Conservation (phyloP, 2,888 invertebrate genomes). For the Ochlodes sylvanus region DNA sequence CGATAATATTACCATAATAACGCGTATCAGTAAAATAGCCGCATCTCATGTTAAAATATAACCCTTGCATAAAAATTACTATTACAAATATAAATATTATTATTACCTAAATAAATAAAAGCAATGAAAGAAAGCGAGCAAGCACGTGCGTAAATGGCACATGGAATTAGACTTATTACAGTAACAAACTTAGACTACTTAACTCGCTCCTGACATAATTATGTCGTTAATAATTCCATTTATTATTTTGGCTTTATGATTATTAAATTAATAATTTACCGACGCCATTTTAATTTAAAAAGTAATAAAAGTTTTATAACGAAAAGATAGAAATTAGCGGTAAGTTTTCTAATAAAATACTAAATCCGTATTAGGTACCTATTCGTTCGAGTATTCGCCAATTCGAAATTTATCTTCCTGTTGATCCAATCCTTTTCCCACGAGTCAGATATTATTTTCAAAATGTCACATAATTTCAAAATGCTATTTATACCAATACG, state of each 20-base stretch:
- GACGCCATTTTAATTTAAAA: constrained; percentile 9
- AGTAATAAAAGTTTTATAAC: background rate
- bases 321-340: no score
- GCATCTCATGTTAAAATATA: constrained; percentile 35
- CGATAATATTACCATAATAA: no score
- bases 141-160: constrained; percentile 82
- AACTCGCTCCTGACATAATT: constrained; percentile 29
- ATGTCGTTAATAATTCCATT: constrained; percentile 28
- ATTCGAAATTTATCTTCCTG: background rate
- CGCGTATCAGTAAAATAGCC: constrained; percentile 6
- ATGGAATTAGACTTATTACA: constrained; percentile 69
- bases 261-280: constrained; percentile 17
- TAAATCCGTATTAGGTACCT: no score
- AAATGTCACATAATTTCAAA: background rate
- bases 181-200: constrained; percentile 44
- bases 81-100: constrained; percentile 39
- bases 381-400: constrained; percentile 10
- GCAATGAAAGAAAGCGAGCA: constrained; percentile 59
- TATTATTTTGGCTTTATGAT: constrained; percentile 8
- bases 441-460: background rate
- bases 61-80: constrained; percentile 20
- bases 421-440: background rate
- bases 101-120: constrained; percentile 71
- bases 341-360: no score
- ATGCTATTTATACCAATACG: constrained; percentile 7